Evolutionary conservation across 2,888 invertebrate species (phyloP).

Genomic region (Drepana falcataria): DNA sequence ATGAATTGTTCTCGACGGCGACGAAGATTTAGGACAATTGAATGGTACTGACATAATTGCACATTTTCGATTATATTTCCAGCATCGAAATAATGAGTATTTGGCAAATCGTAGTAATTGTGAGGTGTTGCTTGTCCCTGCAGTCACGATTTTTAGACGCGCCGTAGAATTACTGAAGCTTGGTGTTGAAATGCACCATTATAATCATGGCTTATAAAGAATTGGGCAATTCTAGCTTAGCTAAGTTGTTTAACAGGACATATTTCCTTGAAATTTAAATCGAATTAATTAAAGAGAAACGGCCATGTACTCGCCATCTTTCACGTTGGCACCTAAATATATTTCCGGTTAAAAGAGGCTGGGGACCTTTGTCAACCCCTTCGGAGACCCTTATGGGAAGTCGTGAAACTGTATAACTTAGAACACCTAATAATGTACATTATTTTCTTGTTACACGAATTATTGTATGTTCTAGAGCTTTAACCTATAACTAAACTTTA

Average conservation of each 20-base stretch:
- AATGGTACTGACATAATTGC: constrained; percentile 54
- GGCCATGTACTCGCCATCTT: no score
- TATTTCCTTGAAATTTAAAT: not conserved
- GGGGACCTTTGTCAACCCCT: no score
- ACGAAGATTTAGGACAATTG: constrained; percentile 54
- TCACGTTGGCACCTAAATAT: no score
- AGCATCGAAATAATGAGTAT: constrained; percentile 48
- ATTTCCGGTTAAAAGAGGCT: no score
- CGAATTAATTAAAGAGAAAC: no score
- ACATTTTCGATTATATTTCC: constrained; percentile 57
- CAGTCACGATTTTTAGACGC: constrained; percentile 54
- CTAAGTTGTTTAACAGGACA: not conserved
- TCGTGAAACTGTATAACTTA: no score
- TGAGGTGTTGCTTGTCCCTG: constrained; percentile 41
- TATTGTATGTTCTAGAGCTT: no score
- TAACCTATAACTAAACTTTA: no score
- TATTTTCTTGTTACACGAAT: no score
- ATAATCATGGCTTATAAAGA: constrained; percentile 19
- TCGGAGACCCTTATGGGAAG: no score
- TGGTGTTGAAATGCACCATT: constrained; percentile 40
- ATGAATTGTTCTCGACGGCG: constrained; percentile 45
- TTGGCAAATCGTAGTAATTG: constrained; percentile 58
- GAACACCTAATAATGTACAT: no score
- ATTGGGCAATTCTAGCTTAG: constrained; percentile 10
- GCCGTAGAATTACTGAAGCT: constrained; percentile 25